phyloP scores from a whole-genome alignment of 2,888 invertebrate species.

The Polydesmus complanatus region DNA sequence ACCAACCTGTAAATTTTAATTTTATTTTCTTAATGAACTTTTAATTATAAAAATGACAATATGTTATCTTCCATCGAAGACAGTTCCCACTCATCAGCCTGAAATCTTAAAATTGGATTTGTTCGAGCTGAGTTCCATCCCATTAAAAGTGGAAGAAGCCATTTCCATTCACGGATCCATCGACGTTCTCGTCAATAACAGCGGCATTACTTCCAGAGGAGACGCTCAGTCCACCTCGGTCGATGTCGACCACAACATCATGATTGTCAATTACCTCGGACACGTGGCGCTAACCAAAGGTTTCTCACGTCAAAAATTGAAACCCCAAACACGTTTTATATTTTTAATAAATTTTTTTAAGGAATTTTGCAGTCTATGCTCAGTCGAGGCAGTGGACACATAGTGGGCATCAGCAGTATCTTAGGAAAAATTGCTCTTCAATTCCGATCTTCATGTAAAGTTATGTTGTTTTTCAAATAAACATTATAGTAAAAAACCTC shows the following conservation, averaged over 20 bases:
- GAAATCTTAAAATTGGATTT: constrained; percentile 61
- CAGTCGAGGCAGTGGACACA: constrained; percentile 55
- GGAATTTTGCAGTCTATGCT: constrained; percentile 73
- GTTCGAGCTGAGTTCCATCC: constrained; percentile 49
- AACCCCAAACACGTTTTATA: neutral
- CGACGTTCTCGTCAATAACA: constrained; percentile 86
- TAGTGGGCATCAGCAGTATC: constrained; percentile 79
- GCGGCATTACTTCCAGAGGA: constrained; percentile 63
- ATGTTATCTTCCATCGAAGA: no score
- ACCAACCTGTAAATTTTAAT: constrained; percentile 44
- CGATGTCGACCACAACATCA: constrained; percentile 70
- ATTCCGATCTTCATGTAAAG: constrained; percentile 42
- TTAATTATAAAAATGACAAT: no score
- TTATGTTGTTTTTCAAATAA: neutral
- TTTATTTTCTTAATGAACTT: no score
- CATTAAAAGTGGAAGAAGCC: constrained; percentile 48
- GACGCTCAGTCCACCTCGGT: constrained; percentile 55
- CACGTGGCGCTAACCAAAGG: constrained; percentile 82
- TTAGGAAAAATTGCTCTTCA: constrained; percentile 87
- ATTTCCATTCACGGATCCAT: constrained; percentile 55
- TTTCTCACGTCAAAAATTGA: constrained; percentile 29
- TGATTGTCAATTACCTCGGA: constrained; percentile 91
- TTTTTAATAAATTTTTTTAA: constrained; percentile 36
- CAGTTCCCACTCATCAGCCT: constrained; percentile 51
- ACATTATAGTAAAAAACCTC: neutral